phyloP scores from a whole-genome alignment of 2,888 invertebrate genomes.

The Lasiommata megera region DNA sequence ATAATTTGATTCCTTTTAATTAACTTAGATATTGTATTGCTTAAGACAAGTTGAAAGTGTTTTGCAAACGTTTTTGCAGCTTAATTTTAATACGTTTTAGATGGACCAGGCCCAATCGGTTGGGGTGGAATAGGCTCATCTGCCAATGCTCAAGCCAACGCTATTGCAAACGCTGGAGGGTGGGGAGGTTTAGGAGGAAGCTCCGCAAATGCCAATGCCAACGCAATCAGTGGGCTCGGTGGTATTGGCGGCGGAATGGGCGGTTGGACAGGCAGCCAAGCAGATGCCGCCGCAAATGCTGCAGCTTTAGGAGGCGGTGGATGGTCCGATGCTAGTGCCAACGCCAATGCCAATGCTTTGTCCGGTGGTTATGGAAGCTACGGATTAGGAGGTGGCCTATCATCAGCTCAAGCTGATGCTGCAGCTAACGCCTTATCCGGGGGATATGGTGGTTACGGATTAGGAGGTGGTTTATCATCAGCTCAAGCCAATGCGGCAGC shows the following conservation, averaged over 20 bases:
- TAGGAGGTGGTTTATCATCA: slow-evolving; percentile 15
- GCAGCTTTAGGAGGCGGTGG: slow-evolving; percentile 18
- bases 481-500: slow-evolving; percentile 33
- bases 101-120: not conserved
- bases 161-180: slow-evolving; percentile 20
- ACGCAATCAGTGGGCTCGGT: slow-evolving; percentile 21
- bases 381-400: slow-evolving; percentile 9
- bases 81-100: no score
- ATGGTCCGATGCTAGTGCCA: slow-evolving; percentile 27
- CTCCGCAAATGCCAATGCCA: slow-evolving; percentile 28
- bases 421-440: slow-evolving; percentile 23
- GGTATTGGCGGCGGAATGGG: not conserved
- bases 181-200: slow-evolving; percentile 21
- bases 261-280: slow-evolving; percentile 25
- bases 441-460: slow-evolving; percentile 16
- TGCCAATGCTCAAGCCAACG: slow-evolving; percentile 27
- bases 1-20: no score
- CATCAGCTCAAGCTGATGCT: slow-evolving; percentile 31
- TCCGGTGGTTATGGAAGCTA: slow-evolving; percentile 19
- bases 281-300: slow-evolving; percentile 30
- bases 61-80: no score
- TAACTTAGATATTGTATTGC: no score
- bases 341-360: slow-evolving; percentile 24
- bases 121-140: slow-evolving; percentile 16
- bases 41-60: no score